Evolutionary conservation across 2,888 invertebrate genomes (phyloP).

Genomic region (Limnephilus marmoratus): DNA sequence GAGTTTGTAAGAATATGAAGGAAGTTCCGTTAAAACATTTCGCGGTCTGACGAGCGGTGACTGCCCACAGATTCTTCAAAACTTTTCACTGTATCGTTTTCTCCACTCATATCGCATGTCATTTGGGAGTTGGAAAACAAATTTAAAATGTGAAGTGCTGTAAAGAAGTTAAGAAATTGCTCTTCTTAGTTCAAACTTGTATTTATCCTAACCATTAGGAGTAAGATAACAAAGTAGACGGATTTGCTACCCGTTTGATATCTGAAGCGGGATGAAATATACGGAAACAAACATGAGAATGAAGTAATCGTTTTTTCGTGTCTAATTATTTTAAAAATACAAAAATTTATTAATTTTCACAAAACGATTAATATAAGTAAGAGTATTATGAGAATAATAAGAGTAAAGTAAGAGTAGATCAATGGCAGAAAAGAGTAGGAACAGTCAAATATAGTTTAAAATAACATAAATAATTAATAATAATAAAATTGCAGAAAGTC

Average conservation of each 20-base stretch:
- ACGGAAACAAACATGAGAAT: no score
- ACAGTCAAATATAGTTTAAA: no score
- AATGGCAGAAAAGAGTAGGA: no score
- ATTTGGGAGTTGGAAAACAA: not conserved
- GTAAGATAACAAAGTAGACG: not conserved
- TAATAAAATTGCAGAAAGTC: no score
- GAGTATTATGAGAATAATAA: no score
- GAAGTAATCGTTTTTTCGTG: no score
- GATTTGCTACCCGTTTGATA: not conserved
- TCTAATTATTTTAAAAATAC: no score
- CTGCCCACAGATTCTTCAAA: not conserved
- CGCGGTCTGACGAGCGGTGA: not conserved
- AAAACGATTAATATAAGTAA: no score
- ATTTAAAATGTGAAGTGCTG: not conserved
- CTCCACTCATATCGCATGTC: not conserved
- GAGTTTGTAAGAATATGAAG: not conserved
- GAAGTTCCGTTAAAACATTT: not conserved
- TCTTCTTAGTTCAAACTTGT: not conserved
- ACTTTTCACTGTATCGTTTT: not conserved
- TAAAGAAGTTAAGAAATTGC: not conserved
- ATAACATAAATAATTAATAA: no score
- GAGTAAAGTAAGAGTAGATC: no score
- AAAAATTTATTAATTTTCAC: no score
- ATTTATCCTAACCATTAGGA: not conserved
- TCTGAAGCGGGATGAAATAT: not conserved